These are phyloP conservation scores for Limanda limanda DNA, from an alignment of 2,113 vertebrate species.

Conservation along the genomic window DNA sequence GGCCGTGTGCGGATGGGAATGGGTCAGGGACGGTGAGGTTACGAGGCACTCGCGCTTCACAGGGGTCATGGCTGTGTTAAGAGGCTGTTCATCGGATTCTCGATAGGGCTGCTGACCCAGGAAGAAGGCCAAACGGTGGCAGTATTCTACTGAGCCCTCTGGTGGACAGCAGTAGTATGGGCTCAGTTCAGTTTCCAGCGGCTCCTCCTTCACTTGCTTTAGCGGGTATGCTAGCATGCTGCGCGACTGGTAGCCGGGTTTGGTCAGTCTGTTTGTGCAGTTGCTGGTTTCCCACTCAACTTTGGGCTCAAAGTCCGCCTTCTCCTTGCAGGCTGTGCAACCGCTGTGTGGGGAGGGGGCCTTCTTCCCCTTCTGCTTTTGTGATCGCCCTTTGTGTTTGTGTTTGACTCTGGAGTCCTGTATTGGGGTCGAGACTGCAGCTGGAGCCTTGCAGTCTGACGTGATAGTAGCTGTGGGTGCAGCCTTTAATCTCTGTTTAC, in stretches of 20 bases:
- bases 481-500: conserved; percentile 73
- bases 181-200: conserved; percentile 80
- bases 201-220: conserved; percentile 82
- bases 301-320: conserved; percentile 77
- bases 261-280: conserved; percentile 70
- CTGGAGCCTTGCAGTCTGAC: conserved; percentile 51
- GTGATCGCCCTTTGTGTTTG: conserved; percentile 69
- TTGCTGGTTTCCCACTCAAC: conserved; percentile 77
- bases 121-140: conserved; percentile 90
- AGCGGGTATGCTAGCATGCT: conserved; percentile 79
- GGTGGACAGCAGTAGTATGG: conserved; percentile 84
- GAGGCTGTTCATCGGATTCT: conserved; percentile 68
- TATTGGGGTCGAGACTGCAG: conserved; percentile 31
- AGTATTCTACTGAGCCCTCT: conserved; percentile 85
- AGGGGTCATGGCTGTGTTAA: conserved; percentile 75
- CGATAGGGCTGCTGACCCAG: conserved; percentile 83
- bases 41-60: conserved; percentile 93
- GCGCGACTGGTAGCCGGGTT: conserved; percentile 79
- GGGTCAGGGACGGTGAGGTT: conserved; percentile 73
- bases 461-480: conserved; percentile 73
- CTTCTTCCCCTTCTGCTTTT: conserved; percentile 62
- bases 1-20: conserved; percentile 77
- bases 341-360: conserved; percentile 61
- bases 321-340: conserved; percentile 84
- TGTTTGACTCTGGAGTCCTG: conserved; percentile 75